Conservation (phyloP, 2,888 invertebrate species). For the Drosophila villosipedis region DNA sequence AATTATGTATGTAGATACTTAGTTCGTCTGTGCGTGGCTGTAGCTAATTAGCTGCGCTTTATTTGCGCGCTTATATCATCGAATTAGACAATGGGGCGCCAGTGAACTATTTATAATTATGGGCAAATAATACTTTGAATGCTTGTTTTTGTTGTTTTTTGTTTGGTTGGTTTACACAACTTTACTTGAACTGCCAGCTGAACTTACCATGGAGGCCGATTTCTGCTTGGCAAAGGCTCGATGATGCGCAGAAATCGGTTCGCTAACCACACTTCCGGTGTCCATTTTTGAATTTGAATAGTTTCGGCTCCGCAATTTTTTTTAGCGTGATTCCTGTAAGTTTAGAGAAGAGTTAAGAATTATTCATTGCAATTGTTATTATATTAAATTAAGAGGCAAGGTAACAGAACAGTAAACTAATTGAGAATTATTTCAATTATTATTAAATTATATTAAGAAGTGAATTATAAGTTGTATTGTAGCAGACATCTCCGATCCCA, state of each 20-base stretch:
- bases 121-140: slow-evolving; percentile 7
- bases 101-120: slow-evolving; percentile 29
- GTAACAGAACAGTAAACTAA: rapidly evolving
- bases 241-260: slow-evolving; percentile 84
- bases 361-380: not conserved
- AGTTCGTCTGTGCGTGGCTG: slow-evolving; percentile 60
- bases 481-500: not conserved
- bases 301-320: not conserved
- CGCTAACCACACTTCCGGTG: slow-evolving; percentile 84
- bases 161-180: slow-evolving; percentile 17
- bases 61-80: slow-evolving; percentile 68
- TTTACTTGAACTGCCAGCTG: slow-evolving; percentile 19
- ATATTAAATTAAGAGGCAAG: not conserved
- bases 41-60: slow-evolving; percentile 64
- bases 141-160: not conserved
- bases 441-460: not conserved
- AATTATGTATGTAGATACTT: not conserved
- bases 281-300: slow-evolving; percentile 73
- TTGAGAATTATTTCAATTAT: not conserved
- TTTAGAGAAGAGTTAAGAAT: slow-evolving; percentile 1
- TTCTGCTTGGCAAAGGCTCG: slow-evolving; percentile 85
- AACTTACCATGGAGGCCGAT: slow-evolving; percentile 84
- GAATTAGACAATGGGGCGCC: slow-evolving; percentile 68
- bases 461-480: not conserved
- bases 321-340: not conserved